These are phyloP conservation scores for Brenthis daphne DNA, from an alignment of 2,888 invertebrate genomes.

Conservation along the genomic window DNA sequence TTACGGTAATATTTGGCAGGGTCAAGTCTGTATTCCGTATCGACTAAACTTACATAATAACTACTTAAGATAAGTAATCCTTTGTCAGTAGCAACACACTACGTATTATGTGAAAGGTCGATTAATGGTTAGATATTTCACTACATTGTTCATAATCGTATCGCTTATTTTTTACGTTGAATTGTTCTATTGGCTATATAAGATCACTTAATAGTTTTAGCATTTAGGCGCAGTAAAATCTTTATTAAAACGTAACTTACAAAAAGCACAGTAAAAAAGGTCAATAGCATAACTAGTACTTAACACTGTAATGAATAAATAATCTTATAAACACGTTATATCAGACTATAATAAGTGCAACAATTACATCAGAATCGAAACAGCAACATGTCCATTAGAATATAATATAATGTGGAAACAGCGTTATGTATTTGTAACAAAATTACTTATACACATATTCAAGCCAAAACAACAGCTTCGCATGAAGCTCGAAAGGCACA, in stretches of 20 bases:
- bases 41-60: slow-evolving; percentile 17
- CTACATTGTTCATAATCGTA: no score
- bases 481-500: slow-evolving; percentile 75
- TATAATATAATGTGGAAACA: slow-evolving; percentile 29
- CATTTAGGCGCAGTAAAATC: neutral
- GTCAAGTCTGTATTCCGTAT: slow-evolving; percentile 55
- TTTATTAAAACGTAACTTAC: slow-evolving; percentile 1
- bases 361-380: slow-evolving; percentile 15
- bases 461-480: slow-evolving; percentile 64
- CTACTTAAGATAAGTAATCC: slow-evolving; percentile 6
- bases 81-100: slow-evolving; percentile 1
- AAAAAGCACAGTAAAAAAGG: slow-evolving; percentile 3
- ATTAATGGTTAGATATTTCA: no score
- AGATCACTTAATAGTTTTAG: neutral
- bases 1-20: slow-evolving; percentile 72
- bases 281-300: slow-evolving; percentile 20
- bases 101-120: no score
- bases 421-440: slow-evolving; percentile 22
- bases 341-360: slow-evolving; percentile 29
- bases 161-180: no score
- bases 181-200: neutral
- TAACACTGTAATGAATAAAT: slow-evolving; percentile 35
- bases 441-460: slow-evolving; percentile 42
- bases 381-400: slow-evolving; percentile 33
- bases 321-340: slow-evolving; percentile 29